Base-by-base conservation (phyloP, 2,797 vertebrate genomes). In the Apogon hyalosoma region DNA sequence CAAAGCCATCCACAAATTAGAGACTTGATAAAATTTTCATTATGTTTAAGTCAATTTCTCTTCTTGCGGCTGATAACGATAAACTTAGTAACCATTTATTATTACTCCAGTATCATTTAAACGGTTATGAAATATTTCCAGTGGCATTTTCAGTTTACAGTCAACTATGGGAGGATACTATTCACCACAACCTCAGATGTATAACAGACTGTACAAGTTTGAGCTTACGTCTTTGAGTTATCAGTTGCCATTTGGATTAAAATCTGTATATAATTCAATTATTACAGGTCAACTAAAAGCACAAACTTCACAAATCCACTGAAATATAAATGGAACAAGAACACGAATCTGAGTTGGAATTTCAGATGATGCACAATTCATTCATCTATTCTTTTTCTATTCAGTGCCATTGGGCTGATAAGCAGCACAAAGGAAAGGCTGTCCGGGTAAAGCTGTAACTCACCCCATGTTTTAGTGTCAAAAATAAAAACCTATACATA, bases 261-360 rank as follows among this genome's bases (percentile, higher is more conserved):
- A 86, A 88, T 74, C 61, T 58, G 58, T 69, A 56, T 67, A 43
- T 42, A 43, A 7, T 63, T 49, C 31, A 41, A 43, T 24, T 31
- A 57, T 69, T 55, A 69, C 8, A 15, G 41, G 41, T 57, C 31
- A 73, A 71, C 65, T 82, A 82, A 87, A 89, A 89, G 66, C 61
- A 75, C 13, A 41, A 4, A 65, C 69, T 50, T 64, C 45, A 67
- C n/a, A 48, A 75, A 72, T 67, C 59, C 38, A 68, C 54, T 69
- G 40, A 39, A 9, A 59, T 66, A 38, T 5, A 64, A 43, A 12
- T 38, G 31, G 33, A 73, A 63, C 8, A 61, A 63, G 43, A 67
- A 28, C 24, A 53, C 38, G 0, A 7, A 39, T 31, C 16, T 49
- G 45, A 77, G 6, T 36, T 41, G 33, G 31, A 60, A 18, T 71